phyloP scores from a whole-genome alignment of 2,113 vertebrate genomes.

The Sceloporus tristichus region DNA sequence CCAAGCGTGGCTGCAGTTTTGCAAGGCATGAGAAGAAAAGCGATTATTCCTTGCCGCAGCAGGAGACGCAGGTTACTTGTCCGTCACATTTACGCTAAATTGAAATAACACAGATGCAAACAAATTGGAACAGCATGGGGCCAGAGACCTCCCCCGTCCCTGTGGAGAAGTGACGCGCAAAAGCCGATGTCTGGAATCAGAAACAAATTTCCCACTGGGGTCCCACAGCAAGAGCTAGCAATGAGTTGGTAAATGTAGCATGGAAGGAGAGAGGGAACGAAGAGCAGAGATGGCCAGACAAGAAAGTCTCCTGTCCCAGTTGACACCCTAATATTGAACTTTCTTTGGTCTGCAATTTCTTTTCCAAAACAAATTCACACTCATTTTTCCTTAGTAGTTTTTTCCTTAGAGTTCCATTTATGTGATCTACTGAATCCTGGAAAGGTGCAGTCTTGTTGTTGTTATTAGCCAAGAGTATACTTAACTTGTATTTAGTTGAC shows the following conservation, averaged over 20 bases:
- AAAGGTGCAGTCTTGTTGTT: too few species aligned
- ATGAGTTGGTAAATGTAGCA: neutral
- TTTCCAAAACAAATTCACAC: neutral
- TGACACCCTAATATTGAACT: neutral
- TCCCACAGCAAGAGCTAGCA: neutral
- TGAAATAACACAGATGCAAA: conserved; percentile 39
- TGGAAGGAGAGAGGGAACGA: neutral
- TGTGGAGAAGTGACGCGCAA: neutral
- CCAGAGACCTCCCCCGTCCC: conserved; percentile 3
- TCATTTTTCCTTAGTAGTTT: neutral
- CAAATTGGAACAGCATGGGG: conserved; percentile 39
- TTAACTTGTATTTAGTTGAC: too few species aligned
- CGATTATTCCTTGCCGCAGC: neutral
- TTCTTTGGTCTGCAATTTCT: neutral
- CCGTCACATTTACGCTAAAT: conserved; percentile 23
- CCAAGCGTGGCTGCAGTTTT: neutral
- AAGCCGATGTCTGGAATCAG: neutral
- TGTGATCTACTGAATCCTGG: too few species aligned
- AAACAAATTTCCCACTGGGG: conserved; percentile 16
- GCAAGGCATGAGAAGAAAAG: neutral
- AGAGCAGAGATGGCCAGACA: neutral
- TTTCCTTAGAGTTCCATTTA: too few species aligned
- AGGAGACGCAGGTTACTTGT: neutral
- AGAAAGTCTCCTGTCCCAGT: too few species aligned
- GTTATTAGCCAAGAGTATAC: too few species aligned